phyloP scores from a whole-genome alignment of 1,140 invertebrate genomes.

The Orchesella cincta region DNA sequence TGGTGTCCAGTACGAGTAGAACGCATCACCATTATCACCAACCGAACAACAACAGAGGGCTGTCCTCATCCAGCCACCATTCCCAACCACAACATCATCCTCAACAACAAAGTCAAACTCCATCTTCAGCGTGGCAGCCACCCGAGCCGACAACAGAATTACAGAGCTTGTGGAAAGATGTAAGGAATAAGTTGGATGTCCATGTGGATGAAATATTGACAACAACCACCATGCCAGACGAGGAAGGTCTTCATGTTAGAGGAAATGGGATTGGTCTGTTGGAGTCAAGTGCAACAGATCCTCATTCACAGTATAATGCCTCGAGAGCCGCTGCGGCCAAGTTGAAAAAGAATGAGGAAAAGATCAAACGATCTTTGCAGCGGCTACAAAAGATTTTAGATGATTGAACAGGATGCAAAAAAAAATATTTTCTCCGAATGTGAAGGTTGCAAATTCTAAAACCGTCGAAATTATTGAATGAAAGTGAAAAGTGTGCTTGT shows the following conservation, averaged over 20 bases:
- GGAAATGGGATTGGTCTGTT: neutral
- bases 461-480: no score
- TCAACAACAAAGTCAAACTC: neutral
- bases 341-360: conserved; percentile 23
- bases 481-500: no score
- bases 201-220: conserved; percentile 20
- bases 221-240: neutral
- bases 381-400: conserved; percentile 36
- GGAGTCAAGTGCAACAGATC: neutral
- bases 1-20: neutral
- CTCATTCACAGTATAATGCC: neutral
- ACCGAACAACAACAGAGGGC: neutral
- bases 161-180: conserved; percentile 37
- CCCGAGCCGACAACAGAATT: neutral
- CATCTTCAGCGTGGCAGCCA: neutral
- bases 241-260: neutral
- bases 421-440: no score
- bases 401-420: no score
- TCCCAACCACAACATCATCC: neutral
- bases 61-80: neutral
- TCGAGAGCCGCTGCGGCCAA: neutral
- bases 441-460: no score
- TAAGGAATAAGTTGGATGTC: conserved; percentile 26
- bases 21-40: conserved; percentile 12
- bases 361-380: conserved; percentile 35